These are phyloP conservation scores for Pyrgilauda ruficollis DNA, from an alignment of 2,113 vertebrate genomes.

Conservation along the genomic window DNA sequence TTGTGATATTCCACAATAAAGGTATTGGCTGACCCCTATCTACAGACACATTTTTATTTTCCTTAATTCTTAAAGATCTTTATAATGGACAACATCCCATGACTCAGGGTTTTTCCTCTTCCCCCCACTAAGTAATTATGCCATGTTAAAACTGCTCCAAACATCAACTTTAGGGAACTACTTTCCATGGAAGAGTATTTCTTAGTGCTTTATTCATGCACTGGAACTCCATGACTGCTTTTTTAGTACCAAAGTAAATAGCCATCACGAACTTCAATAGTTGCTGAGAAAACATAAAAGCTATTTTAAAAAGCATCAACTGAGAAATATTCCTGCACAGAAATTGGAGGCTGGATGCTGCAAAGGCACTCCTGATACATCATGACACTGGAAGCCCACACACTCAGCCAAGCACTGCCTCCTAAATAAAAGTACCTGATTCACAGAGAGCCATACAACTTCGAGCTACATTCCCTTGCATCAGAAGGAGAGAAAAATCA, in stretches of 20 bases:
- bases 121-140: not conserved
- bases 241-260: constrained; percentile 7
- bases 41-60: not conserved
- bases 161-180: not conserved
- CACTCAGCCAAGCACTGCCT: not conserved
- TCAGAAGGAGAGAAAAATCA: not conserved
- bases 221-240: not conserved
- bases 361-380: not conserved
- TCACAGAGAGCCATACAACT: not conserved
- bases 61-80: not conserved
- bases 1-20: not conserved
- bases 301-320: not conserved
- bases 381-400: rapidly evolving
- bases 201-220: not conserved
- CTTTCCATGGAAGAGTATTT: not conserved
- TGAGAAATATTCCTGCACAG: not conserved
- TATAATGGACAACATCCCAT: not conserved
- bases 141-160: not conserved
- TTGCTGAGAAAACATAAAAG: not conserved
- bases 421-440: not conserved
- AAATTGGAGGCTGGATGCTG: not conserved
- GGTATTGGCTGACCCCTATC: not conserved
- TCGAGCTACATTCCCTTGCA: not conserved
- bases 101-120: not conserved
- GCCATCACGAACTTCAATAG: not conserved